Percentiles rank a stretch among this genome's conserved stretches.
phyloP scores from a whole-genome alignment of 1,140 invertebrate species.

The Drosophila athabasca region DNA sequence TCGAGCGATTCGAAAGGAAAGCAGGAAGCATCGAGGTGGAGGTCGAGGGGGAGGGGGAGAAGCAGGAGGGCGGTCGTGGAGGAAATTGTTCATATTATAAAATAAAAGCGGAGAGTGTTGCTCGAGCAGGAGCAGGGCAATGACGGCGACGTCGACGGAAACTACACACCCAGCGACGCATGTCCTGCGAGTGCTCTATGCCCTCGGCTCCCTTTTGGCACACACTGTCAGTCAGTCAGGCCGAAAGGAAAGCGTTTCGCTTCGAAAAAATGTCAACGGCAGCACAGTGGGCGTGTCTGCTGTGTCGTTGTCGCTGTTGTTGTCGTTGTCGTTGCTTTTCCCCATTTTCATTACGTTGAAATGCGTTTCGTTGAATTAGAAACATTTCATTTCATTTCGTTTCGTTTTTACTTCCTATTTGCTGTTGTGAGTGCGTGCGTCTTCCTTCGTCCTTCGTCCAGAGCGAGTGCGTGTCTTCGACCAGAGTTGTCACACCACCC shows the following conservation, averaged over 20 bases:
- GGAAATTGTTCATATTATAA: constrained; percentile 81
- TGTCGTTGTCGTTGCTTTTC: constrained; percentile 50
- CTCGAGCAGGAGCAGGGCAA: constrained; percentile 61
- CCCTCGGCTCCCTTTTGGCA: neutral
- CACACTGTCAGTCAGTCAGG: constrained; percentile 33
- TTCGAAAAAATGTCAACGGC: constrained; percentile 68
- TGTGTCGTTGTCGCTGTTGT: no score
- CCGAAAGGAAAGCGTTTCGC: constrained; percentile 8
- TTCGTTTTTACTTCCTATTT: constrained; percentile 43
- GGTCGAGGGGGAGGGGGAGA: neutral
- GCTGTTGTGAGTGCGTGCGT: constrained; percentile 23
- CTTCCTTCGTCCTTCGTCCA: neutral
- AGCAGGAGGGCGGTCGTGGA: constrained; percentile 17
- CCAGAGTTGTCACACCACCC: neutral
- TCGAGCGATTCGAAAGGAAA: constrained; percentile 50
- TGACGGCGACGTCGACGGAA: constrained; percentile 61
- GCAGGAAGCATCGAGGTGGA: constrained; percentile 16
- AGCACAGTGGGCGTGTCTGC: constrained; percentile 34
- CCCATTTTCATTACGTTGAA: constrained; percentile 76
- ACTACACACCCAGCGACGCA: constrained; percentile 66
- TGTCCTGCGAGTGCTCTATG: constrained; percentile 47
- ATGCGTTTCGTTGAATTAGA: constrained; percentile 75
- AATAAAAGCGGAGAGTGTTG: constrained; percentile 78
- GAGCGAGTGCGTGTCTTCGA: constrained; percentile 15
- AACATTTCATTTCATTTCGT: constrained; percentile 62